phyloP scores from a whole-genome alignment of 2,888 invertebrate genomes.

The Monoplex corrugatus region DNA sequence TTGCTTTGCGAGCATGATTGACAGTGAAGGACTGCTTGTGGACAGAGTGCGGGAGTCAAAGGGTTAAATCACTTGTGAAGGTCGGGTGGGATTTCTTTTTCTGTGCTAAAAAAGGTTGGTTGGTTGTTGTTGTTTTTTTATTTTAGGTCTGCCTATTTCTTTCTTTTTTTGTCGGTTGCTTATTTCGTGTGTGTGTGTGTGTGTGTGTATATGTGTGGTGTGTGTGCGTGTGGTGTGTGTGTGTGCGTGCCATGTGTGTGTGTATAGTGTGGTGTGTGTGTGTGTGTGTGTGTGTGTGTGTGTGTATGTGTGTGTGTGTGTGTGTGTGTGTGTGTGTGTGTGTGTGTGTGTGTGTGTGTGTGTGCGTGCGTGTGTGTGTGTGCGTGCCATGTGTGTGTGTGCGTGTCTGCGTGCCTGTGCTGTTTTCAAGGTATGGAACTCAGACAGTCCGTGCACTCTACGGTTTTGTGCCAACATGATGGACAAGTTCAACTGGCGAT shows the following conservation, averaged over 20 bases:
- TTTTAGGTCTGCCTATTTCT: no score
- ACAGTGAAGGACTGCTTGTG: no score
- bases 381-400: not conserved
- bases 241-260: not conserved
- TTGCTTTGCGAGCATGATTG: no score
- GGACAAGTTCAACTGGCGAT: slow-evolving; percentile 89
- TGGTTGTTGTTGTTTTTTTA: no score
- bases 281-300: slow-evolving; percentile 13
- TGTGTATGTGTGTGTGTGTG: not conserved
- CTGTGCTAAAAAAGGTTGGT: no score
- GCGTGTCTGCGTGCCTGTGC: not conserved
- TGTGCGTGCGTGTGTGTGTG: not conserved
- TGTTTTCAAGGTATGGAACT: slow-evolving; percentile 87
- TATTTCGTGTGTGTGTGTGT: no score
- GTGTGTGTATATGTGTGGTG: no score
- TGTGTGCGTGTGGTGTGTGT: not conserved
- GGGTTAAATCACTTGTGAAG: no score
- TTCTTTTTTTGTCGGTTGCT: no score
- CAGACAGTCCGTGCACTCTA: slow-evolving; percentile 86
- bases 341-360: not conserved
- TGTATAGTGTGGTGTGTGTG: no score
- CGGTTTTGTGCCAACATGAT: slow-evolving; percentile 89
- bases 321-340: not conserved
- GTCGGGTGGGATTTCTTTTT: no score
- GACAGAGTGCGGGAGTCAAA: no score